Percentiles rank a stretch among this genome's conserved stretches.
Conservation (phyloP, 2,888 invertebrate genomes). For the Polydrusus tereticollis region DNA sequence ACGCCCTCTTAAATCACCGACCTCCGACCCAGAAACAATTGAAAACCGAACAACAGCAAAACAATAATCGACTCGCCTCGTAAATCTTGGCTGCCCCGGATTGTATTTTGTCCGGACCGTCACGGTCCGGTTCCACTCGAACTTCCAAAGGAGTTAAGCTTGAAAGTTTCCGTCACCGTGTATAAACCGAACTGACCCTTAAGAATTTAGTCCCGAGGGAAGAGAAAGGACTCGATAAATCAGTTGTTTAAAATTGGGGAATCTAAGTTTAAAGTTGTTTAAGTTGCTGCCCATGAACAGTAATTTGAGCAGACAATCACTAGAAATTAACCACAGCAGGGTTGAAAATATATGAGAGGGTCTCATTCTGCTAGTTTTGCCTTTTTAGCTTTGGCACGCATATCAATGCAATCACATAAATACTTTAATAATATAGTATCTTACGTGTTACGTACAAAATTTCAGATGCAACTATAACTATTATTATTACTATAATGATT, state of each 20-base stretch:
- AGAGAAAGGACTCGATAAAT: slow-evolving; percentile 34
- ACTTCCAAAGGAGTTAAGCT: slow-evolving; percentile 44
- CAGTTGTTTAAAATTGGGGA: slow-evolving; percentile 40
- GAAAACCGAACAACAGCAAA: slow-evolving; percentile 48
- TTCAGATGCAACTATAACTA: too few species aligned
- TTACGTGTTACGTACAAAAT: too few species aligned
- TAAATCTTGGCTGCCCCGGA: slow-evolving; percentile 45
- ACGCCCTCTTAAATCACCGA: slow-evolving; percentile 38
- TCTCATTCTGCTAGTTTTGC: too few species aligned
- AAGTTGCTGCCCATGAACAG: too few species aligned
- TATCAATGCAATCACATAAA: too few species aligned
- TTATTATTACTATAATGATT: too few species aligned
- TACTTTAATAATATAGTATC: too few species aligned
- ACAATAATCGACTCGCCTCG: slow-evolving; percentile 50
- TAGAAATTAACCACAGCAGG: too few species aligned
- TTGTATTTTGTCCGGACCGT: slow-evolving; percentile 48
- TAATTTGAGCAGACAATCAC: too few species aligned
- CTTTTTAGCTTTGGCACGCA: too few species aligned
- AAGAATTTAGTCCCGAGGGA: slow-evolving; percentile 38
- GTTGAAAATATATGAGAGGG: too few species aligned
- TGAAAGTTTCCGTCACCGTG: slow-evolving; percentile 45
- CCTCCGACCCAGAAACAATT: slow-evolving; percentile 37
- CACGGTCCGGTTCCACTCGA: slow-evolving; percentile 41
- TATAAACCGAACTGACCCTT: slow-evolving; percentile 45
- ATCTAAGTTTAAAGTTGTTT: too few species aligned